Base-by-base conservation (phyloP, 2,113 vertebrate species). In the Istiophorus platypterus region DNA sequence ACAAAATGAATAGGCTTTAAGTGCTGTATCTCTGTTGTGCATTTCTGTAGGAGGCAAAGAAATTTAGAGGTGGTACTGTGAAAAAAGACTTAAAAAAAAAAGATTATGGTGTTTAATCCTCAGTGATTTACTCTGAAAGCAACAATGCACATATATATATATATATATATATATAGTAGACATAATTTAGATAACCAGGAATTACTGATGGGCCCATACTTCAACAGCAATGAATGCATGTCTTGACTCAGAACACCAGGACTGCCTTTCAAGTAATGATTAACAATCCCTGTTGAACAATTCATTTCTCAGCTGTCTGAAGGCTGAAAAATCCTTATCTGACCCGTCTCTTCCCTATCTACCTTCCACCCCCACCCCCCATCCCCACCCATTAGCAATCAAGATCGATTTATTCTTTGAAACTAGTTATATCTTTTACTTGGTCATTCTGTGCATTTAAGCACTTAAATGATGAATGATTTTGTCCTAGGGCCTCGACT, bases 321-420 rank as follows among this genome's bases (percentile, higher is more conserved):
- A 47, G 64, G 56, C 57, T 49, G 73, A 45, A 66, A 74, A 86
- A 85, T 82, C 72, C 72, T 87, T 78, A 83, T 70, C 79, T 39
- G 65, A 78, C 73, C 73, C 8, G 54, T 52, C 74, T 62, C 26
- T 34, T 72, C 56, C 70, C 31, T 15, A 47, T 41, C 61, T 52
- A 58, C 47, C 18, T n/a, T n/a, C n/a, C n/a, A n/a, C n/a, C n/a
- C n/a, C n/a, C n/a, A n/a, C n/a, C n/a, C n/a, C n/a, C n/a, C n/a
- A n/a, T n/a, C n/a, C n/a, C 76, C 24, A n/a, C n/a, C 41, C 52
- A 84, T 82, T 64, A 80, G 71, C 59, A 41, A 17, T 51, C 34
- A 2, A 18, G 24, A 73, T 65, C 20, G 78, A 84, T 80, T 47
- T 8, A 37, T 52, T 73, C 51, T 79, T 67, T 62, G n/a, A 41